phyloP scores from a whole-genome alignment of 2,797 vertebrate genomes.

The Liasis olivaceus region DNA sequence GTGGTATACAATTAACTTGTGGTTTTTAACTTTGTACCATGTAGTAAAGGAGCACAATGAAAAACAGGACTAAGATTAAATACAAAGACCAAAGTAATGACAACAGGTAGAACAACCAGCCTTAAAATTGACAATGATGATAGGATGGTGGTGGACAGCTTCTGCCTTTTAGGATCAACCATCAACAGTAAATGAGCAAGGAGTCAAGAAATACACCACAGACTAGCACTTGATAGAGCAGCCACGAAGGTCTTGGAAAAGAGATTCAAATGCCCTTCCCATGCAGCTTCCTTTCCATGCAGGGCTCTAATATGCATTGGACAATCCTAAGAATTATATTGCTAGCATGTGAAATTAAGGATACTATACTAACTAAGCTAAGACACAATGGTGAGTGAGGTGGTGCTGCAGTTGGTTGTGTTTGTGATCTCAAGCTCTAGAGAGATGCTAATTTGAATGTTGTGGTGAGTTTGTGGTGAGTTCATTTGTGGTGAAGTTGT shows the following conservation, averaged over 20 bases:
- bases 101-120: too few species aligned
- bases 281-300: not conserved
- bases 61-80: too few species aligned
- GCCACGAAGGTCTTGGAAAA: not conserved
- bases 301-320: accelerated
- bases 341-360: not conserved
- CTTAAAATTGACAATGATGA: too few species aligned
- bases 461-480: not conserved
- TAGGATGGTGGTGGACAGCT: too few species aligned
- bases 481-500: not conserved
- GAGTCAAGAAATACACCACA: too few species aligned
- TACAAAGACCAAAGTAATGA: too few species aligned
- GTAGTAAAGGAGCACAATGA: too few species aligned
- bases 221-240: too few species aligned
- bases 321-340: not conserved
- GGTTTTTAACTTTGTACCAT: too few species aligned
- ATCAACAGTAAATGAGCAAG: too few species aligned
- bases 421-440: not conserved
- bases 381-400: not conserved
- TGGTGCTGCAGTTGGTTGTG: not conserved
- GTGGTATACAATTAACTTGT: too few species aligned
- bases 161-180: too few species aligned
- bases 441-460: not conserved
- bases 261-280: not conserved
- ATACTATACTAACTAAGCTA: not conserved